Percentiles rank a stretch among this genome's conserved stretches.
These are phyloP conservation scores for Apogon talboti DNA, from an alignment of 2,797 vertebrate species.

Conservation along the genomic window DNA sequence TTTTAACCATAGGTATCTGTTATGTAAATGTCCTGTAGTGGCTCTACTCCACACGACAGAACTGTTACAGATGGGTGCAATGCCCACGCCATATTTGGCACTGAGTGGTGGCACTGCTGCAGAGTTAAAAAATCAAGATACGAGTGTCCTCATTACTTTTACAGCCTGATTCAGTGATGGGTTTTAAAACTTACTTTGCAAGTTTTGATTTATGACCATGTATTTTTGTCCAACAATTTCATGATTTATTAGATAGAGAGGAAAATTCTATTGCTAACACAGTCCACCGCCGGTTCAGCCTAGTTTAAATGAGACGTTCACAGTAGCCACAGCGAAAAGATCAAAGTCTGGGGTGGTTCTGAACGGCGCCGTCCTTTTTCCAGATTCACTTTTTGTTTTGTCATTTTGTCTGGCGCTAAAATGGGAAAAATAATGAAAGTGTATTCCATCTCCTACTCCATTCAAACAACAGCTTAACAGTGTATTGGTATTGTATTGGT, in stretches of 20 bases:
- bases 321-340: not conserved
- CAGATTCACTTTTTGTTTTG: conserved; percentile 2
- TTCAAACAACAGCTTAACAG: no score
- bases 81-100: conserved; percentile 5
- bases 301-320: conserved; percentile 14
- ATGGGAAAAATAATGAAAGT: no score
- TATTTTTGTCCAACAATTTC: conserved; percentile 4
- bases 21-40: not conserved
- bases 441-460: no score
- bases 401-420: not conserved
- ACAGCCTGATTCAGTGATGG: conserved; percentile 10
- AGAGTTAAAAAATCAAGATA: conserved; percentile 6
- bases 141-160: conserved; percentile 13
- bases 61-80: conserved; percentile 1
- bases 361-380: conserved; percentile 1
- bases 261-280: not conserved
- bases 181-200: conserved; percentile 22
- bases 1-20: not conserved
- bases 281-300: conserved; percentile 1
- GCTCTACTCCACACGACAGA: conserved; percentile 3
- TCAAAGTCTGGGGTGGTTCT: not conserved
- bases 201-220: conserved; percentile 10
- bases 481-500: no score
- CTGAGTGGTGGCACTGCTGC: not conserved
- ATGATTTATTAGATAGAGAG: conserved; percentile 10